Conservation (phyloP, 2,113 vertebrate species). For the Rafetus swinhoei region DNA sequence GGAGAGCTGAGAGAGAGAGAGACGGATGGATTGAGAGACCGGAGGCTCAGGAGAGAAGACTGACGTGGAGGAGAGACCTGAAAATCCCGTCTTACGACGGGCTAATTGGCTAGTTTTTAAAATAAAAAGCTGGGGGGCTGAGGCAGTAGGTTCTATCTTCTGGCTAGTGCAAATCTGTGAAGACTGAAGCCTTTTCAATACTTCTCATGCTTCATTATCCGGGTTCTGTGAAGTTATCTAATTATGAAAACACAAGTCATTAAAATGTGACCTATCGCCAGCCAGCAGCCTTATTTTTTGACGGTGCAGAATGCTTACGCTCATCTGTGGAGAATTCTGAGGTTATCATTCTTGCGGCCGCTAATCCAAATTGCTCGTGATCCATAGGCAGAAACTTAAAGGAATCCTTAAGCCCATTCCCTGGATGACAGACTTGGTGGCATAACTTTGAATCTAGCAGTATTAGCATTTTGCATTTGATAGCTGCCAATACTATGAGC, state of each 20-base stretch:
- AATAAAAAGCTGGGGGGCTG: neutral
- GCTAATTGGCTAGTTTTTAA: too few species aligned
- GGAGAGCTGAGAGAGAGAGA: too few species aligned
- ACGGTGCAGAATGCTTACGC: slow-evolving; percentile 29
- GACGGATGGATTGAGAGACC: too few species aligned
- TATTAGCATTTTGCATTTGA: slow-evolving; percentile 48
- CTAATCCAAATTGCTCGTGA: slow-evolving; percentile 56
- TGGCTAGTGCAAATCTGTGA: neutral
- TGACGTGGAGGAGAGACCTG: too few species aligned
- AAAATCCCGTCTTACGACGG: too few species aligned
- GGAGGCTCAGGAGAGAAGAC: too few species aligned
- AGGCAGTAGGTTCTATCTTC: rapidly evolving
- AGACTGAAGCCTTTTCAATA: neutral
- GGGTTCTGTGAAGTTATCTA: neutral
- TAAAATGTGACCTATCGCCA: neutral
- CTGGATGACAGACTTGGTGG: slow-evolving; percentile 45
- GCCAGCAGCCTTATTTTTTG: slow-evolving; percentile 4
- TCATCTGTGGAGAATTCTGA: slow-evolving; percentile 66
- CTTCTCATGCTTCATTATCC: neutral
- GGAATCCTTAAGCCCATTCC: slow-evolving; percentile 25
- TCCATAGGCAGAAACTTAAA: slow-evolving; percentile 63
- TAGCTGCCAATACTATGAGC: slow-evolving; percentile 63
- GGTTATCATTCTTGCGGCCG: slow-evolving; percentile 38
- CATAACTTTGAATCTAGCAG: slow-evolving; percentile 42
- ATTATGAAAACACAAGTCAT: neutral